Evolutionary conservation across 2,113 vertebrate genomes (phyloP).

Genomic region (Haliaeetus leucogaster): DNA sequence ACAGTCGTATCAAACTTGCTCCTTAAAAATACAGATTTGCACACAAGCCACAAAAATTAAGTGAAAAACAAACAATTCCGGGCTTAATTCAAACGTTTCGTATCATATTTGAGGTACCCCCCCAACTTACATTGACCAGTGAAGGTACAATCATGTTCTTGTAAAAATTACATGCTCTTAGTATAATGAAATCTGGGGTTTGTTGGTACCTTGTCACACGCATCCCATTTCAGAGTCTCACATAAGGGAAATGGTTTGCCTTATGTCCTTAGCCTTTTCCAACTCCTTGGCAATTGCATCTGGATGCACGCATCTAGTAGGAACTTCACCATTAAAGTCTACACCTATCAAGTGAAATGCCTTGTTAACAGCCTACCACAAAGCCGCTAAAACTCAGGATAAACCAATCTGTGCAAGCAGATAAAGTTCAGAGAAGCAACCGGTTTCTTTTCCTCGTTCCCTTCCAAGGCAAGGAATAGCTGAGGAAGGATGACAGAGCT

Average conservation of each 20-base stretch:
- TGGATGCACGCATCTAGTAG: not conserved
- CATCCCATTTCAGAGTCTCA: not conserved
- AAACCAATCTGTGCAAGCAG: not conserved
- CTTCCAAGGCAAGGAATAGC: not conserved
- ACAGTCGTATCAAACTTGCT: not conserved
- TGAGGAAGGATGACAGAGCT: not conserved
- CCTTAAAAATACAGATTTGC: not conserved
- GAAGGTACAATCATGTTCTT: not conserved
- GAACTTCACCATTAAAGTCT: not conserved
- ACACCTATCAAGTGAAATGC: not conserved
- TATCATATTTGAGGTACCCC: not conserved
- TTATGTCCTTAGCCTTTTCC: not conserved
- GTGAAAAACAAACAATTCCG: not conserved
- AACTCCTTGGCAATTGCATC: not conserved
- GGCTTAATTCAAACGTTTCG: accelerated
- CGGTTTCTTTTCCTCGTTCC: not conserved
- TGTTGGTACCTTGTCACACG: not conserved
- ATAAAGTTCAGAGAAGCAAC: not conserved
- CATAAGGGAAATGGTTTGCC: not conserved
- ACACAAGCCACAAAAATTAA: not conserved
- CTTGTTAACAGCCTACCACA: not conserved
- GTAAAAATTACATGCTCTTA: not conserved
- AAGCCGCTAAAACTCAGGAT: not conserved
- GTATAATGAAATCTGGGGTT: not conserved
- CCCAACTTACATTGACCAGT: not conserved